These are phyloP conservation scores for Auanema sp. DNA, from an alignment of 2,888 invertebrate species.

Conservation along the genomic window DNA sequence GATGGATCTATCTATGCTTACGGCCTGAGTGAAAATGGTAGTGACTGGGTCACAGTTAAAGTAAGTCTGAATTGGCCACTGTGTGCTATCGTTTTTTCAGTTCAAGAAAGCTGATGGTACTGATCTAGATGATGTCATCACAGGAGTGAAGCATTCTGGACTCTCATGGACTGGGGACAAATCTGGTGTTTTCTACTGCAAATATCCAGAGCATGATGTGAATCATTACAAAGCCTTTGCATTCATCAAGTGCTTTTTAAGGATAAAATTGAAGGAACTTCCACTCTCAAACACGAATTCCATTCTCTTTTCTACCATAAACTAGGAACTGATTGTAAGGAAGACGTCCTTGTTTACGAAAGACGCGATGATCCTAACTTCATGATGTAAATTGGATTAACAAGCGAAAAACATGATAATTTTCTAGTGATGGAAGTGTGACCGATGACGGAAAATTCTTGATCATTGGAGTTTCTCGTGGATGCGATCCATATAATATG, in stretches of 20 bases:
- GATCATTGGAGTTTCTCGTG: slow-evolving; percentile 80
- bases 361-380: slow-evolving; percentile 38
- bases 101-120: slow-evolving; percentile 70
- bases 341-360: slow-evolving; percentile 84
- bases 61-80: slow-evolving; percentile 4
- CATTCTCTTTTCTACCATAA: slow-evolving; percentile 92
- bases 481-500: slow-evolving; percentile 81
- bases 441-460: slow-evolving; percentile 89
- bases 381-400: slow-evolving; percentile 24
- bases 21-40: slow-evolving; percentile 78
- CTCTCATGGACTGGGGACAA: slow-evolving; percentile 94
- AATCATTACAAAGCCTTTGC: background rate
- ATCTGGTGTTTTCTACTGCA: slow-evolving; percentile 83
- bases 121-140: slow-evolving; percentile 84
- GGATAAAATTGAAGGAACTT: slow-evolving; percentile 79
- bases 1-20: slow-evolving; percentile 88
- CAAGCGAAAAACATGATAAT: slow-evolving; percentile 3
- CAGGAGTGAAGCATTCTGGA: slow-evolving; percentile 86
- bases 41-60: slow-evolving; percentile 24
- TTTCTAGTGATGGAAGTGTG: slow-evolving; percentile 78
- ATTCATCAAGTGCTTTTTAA: slow-evolving; percentile 6
- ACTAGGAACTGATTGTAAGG: slow-evolving; percentile 80
- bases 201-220: slow-evolving; percentile 31
- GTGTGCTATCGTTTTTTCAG: slow-evolving; percentile 32
- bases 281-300: slow-evolving; percentile 82